Evolutionary conservation across 2,113 vertebrate genomes (phyloP).

Genomic region (Syngnathus floridae): DNA sequence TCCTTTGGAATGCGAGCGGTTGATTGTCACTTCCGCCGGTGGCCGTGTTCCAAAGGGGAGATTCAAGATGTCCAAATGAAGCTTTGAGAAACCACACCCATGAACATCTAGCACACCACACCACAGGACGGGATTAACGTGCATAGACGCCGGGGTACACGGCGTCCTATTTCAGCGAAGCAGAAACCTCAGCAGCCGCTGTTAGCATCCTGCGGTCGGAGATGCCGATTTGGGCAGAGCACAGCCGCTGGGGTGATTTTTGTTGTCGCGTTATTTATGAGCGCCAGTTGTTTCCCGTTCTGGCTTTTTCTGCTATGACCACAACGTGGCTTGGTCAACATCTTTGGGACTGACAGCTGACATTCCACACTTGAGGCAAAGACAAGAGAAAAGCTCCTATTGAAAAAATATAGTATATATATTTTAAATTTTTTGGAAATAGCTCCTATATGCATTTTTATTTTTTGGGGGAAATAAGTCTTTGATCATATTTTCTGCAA

Average conservation of each 20-base stretch:
- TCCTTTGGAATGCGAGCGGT: conserved; percentile 44
- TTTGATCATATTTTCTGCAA: not conserved
- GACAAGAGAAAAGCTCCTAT: conserved; percentile 30
- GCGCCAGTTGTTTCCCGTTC: conserved; percentile 48
- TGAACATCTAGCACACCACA: not conserved
- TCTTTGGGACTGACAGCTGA: conserved; percentile 58
- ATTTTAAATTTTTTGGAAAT: too few species aligned
- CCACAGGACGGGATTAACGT: conserved; percentile 6
- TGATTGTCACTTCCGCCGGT: conserved; percentile 51
- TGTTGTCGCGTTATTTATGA: conserved; percentile 41
- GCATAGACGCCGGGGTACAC: not conserved
- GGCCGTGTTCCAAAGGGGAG: conserved; percentile 25
- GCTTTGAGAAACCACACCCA: conserved; percentile 35
- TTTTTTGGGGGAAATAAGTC: too few species aligned
- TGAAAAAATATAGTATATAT: conserved; percentile 32
- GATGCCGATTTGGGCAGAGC: conserved; percentile 26
- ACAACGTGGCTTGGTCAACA: conserved; percentile 51
- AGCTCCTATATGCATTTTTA: too few species aligned
- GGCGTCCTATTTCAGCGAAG: conserved; percentile 35
- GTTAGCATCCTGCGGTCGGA: conserved; percentile 19
- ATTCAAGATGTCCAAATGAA: conserved; percentile 24
- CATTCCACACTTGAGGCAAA: conserved; percentile 55
- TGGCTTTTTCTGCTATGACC: conserved; percentile 50
- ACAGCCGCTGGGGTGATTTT: conserved; percentile 41
- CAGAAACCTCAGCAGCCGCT: conserved; percentile 31